phyloP scores from a whole-genome alignment of 2,888 invertebrate genomes.

The Rotaria sp. region DNA sequence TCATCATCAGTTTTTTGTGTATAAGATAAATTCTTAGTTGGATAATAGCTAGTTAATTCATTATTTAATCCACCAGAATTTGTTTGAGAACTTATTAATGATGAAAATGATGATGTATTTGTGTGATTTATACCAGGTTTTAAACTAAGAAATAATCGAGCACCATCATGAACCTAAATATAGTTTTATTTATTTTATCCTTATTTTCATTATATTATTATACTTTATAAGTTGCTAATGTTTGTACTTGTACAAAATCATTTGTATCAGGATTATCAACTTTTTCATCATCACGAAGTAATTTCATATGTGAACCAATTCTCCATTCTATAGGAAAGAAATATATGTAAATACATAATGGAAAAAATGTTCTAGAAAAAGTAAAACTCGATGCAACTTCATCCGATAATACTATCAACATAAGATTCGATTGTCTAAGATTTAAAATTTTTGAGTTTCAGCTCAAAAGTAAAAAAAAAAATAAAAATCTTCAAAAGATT shows the following conservation, averaged over 20 bases:
- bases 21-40: background rate
- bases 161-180: slow-evolving; percentile 25
- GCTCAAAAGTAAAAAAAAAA: too few relatives aligned
- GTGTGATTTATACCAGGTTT: background rate
- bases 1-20: background rate
- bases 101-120: background rate
- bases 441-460: too few relatives aligned
- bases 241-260: background rate
- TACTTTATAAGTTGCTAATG: slow-evolving; percentile 1
- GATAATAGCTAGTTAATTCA: background rate
- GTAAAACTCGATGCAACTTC: too few relatives aligned
- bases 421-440: too few relatives aligned
- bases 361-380: too few relatives aligned
- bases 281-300: slow-evolving; percentile 20
- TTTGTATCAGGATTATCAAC: background rate
- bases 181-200: background rate
- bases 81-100: background rate
- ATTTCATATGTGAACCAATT: slow-evolving; percentile 1
- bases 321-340: background rate
- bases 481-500: too few relatives aligned
- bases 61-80: background rate
- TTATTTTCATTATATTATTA: background rate
- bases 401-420: too few relatives aligned
- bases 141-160: slow-evolving; percentile 9
- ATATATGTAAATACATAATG: background rate